phyloP scores from a whole-genome alignment of 2,888 invertebrate genomes.

The Polyploca ridens region DNA sequence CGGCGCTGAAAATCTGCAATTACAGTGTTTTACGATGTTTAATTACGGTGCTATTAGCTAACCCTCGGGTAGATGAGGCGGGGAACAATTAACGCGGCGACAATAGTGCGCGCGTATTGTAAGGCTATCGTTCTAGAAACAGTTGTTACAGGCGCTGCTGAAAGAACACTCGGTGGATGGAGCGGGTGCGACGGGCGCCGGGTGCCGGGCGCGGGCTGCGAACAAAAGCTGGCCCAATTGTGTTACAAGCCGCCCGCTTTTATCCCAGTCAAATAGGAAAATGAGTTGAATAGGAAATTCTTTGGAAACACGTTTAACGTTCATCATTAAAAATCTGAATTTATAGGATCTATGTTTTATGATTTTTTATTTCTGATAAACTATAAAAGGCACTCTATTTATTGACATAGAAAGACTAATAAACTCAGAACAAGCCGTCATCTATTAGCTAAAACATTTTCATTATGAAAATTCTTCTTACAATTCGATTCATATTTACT shows the following conservation, averaged over 20 bases:
- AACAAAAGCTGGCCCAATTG: constrained; percentile 69
- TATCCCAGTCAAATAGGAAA: constrained; percentile 59
- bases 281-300: constrained; percentile 54
- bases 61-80: constrained; percentile 64
- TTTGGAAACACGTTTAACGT: constrained; percentile 26
- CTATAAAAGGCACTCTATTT: too few species aligned
- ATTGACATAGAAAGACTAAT: too few species aligned
- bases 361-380: not conserved
- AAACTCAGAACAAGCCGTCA: too few species aligned
- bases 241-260: constrained; percentile 60
- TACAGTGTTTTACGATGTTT: constrained; percentile 28
- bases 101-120: constrained; percentile 66
- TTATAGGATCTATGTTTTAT: not conserved
- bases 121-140: constrained; percentile 65
- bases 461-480: too few species aligned
- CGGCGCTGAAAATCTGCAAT: not conserved
- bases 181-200: constrained; percentile 45
- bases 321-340: constrained; percentile 22
- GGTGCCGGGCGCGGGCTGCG: constrained; percentile 19
- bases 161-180: constrained; percentile 54
- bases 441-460: too few species aligned
- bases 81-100: constrained; percentile 64
- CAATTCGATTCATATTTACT: too few species aligned
- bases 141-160: constrained; percentile 60
- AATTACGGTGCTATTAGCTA: constrained; percentile 62